Evolutionary conservation across 2,797 vertebrate species (phyloP), one percentile per base, ranked within the genome.

Genomic region (Triplophysa bombifrons): DNA sequence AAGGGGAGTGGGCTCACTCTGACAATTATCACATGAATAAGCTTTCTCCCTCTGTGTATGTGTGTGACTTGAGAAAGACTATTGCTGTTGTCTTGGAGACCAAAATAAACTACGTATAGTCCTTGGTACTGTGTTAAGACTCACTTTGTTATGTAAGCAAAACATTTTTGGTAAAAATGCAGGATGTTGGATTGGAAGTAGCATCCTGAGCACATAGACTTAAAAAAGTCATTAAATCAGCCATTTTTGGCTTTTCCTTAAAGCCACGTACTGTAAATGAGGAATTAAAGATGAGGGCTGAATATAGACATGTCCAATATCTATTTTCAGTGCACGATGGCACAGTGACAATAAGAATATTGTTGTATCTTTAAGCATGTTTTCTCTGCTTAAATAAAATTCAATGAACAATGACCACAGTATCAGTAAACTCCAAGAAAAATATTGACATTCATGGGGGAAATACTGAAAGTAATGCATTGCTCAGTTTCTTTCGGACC

Each of bases 1-100:
- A 87, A 91, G 88, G 88, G 89, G 89, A 89, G 85, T 64, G 41
- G 87, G 87, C 88, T 90, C 89, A 90, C 82, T 81, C 81, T 83
- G 87, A 89, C 89, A 90, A 93, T 93, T 93, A 93, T 85, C 92
- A 92, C 90, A 92, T 93, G 91, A 93, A 94, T 92, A 88, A 92
- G 89, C 87, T 86, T 85, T 90, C 85, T 88, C 78, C 75, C 66
- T 78, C 56, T 80, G 46, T 74, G 65, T 74, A 65, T 69, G 79
- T 76, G 77, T 65, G 25, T 46, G 60, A 17, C 60, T 58, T 55
- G 68, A 76, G 10, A 48, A 77, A 82, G 11, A 79, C 30, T 68
- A 73, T 75, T 66, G 82, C 72, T 80, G 58, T 86, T 72, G 58
- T 72, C 51, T 74, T 78, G 72, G 56, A 17, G 9, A 68, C 55